These are phyloP conservation scores for Carollia perspicillata DNA, from an alignment of 2,113 vertebrate genomes.

Conservation along the genomic window DNA sequence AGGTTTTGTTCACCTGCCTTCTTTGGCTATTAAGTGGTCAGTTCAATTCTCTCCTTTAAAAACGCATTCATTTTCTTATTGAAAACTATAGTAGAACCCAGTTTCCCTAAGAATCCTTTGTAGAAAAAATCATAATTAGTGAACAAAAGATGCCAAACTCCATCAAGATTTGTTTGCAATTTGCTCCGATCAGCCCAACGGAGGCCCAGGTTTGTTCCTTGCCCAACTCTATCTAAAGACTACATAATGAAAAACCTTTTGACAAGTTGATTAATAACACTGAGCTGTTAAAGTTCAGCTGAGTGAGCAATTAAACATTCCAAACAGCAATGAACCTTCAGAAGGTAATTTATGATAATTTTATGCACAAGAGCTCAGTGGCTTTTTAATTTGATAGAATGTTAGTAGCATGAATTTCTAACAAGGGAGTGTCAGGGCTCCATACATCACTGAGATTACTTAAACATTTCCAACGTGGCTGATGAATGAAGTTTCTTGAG, in stretches of 20 bases:
- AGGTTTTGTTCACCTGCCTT: neutral
- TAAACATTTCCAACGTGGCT: constrained; percentile 92
- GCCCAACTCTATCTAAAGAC: constrained; percentile 67
- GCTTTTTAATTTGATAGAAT: constrained; percentile 93
- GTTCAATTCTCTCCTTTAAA: constrained; percentile 33
- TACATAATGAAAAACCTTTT: constrained; percentile 80
- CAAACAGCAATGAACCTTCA: constrained; percentile 86
- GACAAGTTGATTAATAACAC: constrained; percentile 86
- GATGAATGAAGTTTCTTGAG: constrained; percentile 93
- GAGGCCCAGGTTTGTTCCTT: constrained; percentile 57
- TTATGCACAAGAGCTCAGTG: constrained; percentile 89
- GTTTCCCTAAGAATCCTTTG: constrained; percentile 10
- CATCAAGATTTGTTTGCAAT: constrained; percentile 56
- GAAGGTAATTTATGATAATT: constrained; percentile 90
- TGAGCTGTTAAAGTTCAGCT: constrained; percentile 83
- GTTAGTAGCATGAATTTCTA: constrained; percentile 91
- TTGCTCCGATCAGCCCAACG: constrained; percentile 67
- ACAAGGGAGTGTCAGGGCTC: constrained; percentile 89
- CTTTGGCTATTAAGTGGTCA: constrained; percentile 14
- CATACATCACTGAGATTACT: constrained; percentile 93
- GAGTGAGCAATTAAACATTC: constrained; percentile 89
- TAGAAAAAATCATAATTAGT: constrained; percentile 54
- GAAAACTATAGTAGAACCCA: constrained; percentile 5
- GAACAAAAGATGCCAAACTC: constrained; percentile 50
- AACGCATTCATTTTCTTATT: constrained; percentile 32